Conservation (phyloP, 2,113 vertebrate species). For the Oncorhynchus gorbuscha region DNA sequence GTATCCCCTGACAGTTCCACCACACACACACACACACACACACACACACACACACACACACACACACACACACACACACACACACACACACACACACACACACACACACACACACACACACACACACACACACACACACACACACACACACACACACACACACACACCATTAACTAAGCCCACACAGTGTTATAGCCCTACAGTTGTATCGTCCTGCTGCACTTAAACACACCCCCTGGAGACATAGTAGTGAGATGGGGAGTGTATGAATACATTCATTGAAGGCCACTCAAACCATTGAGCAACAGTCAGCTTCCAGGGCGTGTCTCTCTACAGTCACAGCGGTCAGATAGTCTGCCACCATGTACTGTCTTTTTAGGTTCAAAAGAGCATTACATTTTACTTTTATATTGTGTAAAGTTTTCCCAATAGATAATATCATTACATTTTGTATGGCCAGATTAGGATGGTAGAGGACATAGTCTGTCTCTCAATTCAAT, state of each 20-base stretch:
- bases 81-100: constrained; percentile 9
- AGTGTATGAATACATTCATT: background rate
- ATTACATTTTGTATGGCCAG: no score
- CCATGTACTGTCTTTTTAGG: no score
- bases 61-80: constrained; percentile 18
- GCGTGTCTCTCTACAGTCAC: background rate
- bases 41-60: constrained; percentile 22
- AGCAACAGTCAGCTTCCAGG: background rate
- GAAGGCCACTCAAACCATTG: background rate
- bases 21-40: background rate
- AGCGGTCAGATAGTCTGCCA: no score
- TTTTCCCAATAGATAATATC: no score
- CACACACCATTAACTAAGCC: background rate
- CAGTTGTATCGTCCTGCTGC: background rate
- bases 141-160: constrained; percentile 26
- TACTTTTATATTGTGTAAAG: no score
- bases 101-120: constrained; percentile 13
- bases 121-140: constrained; percentile 12
- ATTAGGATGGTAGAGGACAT: no score
- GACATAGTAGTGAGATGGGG: background rate
- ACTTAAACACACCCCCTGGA: background rate
- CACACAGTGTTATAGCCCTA: background rate
- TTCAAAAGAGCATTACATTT: no score
- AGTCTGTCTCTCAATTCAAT: no score
- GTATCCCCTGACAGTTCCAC: constrained; percentile 37